phyloP scores from a whole-genome alignment of 2,888 invertebrate species.

The Lobophora halterata region DNA sequence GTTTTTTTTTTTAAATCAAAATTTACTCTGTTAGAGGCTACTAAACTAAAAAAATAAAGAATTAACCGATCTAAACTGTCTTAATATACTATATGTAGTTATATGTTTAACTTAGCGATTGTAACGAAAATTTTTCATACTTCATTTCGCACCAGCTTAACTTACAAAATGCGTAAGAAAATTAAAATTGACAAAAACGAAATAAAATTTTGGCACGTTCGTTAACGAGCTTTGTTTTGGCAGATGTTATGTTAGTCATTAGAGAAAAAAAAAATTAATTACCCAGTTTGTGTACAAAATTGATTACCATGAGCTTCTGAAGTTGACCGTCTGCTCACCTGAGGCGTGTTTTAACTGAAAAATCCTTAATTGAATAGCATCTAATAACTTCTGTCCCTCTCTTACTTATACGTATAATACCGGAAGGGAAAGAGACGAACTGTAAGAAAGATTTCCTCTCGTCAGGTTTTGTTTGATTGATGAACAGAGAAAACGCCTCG shows the following conservation, averaged over 20 bases:
- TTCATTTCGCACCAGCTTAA: constrained; percentile 17
- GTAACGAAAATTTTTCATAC: no score
- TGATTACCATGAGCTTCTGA: constrained; percentile 74
- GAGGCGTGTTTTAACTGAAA: constrained; percentile 70
- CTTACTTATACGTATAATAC: constrained; percentile 27
- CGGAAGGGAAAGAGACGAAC: constrained; percentile 49
- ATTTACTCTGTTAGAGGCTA: no score
- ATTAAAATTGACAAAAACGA: constrained; percentile 38
- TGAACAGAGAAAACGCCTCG: constrained; percentile 79
- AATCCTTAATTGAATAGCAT: constrained; percentile 63
- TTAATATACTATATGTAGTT: no score
- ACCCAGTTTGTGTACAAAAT: constrained; percentile 77
- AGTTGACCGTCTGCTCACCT: constrained; percentile 61
- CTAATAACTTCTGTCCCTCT: constrained; percentile 57
- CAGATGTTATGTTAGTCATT: constrained; percentile 77
- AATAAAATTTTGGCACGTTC: constrained; percentile 60
- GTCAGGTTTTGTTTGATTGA: constrained; percentile 68
- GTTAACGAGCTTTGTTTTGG: constrained; percentile 68
- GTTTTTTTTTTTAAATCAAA: no score
- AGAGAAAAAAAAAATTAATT: constrained; percentile 73
- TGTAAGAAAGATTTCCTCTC: constrained; percentile 65
- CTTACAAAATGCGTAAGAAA: constrained; percentile 33
- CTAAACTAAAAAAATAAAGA: no score
- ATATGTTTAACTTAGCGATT: no score
- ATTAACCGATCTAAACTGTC: no score